Evolutionary conservation across 2,888 invertebrate species (phyloP).

Genomic region (Palloptera scutellata): DNA sequence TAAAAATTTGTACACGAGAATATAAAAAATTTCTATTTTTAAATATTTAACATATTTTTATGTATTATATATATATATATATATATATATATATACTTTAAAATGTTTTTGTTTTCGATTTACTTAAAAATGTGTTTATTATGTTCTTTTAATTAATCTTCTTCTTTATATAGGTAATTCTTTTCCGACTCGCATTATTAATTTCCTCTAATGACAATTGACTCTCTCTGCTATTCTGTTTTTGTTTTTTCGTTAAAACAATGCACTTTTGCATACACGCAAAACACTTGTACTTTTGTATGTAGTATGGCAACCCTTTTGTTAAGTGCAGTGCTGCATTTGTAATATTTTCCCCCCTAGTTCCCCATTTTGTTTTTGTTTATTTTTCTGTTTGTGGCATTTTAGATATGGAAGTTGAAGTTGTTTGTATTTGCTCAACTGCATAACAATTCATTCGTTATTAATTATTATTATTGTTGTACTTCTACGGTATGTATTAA

Average conservation of each 20-base stretch:
- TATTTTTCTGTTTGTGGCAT: slow-evolving; percentile 13
- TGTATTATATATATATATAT: too few species aligned
- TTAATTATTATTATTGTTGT: slow-evolving; percentile 56
- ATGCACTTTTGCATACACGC: too few species aligned
- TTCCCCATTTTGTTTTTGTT: slow-evolving; percentile 37
- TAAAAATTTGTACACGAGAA: too few species aligned
- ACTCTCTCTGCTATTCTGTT: slow-evolving; percentile 28
- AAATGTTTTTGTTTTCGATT: too few species aligned
- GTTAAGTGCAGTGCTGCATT: slow-evolving; percentile 34
- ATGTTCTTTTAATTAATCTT: slow-evolving; percentile 1
- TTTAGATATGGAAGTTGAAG: slow-evolving; percentile 21
- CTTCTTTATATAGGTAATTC: neutral
- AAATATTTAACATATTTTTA: too few species aligned
- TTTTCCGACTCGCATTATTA: slow-evolving; percentile 4
- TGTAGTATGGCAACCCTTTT: too few species aligned
- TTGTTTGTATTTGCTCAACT: slow-evolving; percentile 43
- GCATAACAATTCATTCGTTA: slow-evolving; percentile 52
- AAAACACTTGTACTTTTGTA: too few species aligned
- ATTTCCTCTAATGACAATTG: slow-evolving; percentile 22
- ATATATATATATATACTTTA: too few species aligned
- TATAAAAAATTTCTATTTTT: too few species aligned
- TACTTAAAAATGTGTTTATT: neutral
- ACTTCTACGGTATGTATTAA: slow-evolving; percentile 19
- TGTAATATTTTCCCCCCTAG: neutral
- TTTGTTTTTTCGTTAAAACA: too few species aligned